phyloP scores from a whole-genome alignment of 1,140 invertebrate genomes.

The Drosophila micromelanica region DNA sequence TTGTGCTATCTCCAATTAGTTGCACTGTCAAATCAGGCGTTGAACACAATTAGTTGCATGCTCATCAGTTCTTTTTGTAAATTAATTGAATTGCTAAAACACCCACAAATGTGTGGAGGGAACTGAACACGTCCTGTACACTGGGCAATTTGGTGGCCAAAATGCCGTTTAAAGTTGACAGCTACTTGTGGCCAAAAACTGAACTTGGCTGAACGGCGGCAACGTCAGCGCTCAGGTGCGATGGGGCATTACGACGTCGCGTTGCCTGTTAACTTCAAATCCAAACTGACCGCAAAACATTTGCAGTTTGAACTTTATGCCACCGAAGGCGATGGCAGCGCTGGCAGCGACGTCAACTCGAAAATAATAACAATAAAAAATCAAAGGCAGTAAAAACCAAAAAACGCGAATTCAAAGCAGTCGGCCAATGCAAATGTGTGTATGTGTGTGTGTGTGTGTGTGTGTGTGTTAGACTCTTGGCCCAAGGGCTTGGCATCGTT shows the following conservation, averaged over 20 bases:
- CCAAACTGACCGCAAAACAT: conserved; percentile 81
- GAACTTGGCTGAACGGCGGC: conserved; percentile 7
- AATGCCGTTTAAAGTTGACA: conserved; percentile 7
- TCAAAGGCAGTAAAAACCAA: conserved; percentile 64
- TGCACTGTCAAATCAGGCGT: not conserved
- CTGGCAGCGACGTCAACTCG: conserved; percentile 60
- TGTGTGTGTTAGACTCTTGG: conserved; percentile 27
- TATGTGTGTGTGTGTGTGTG: not conserved
- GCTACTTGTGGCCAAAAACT: not conserved
- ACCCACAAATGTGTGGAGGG: conserved; percentile 1
- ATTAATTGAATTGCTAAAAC: not conserved
- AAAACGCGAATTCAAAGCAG: conserved; percentile 58
- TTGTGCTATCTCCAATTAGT: not conserved
- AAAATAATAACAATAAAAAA: conserved; percentile 80
- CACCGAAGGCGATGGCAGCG: conserved; percentile 42
- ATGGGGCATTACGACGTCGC: conserved; percentile 62
- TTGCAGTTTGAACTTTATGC: conserved; percentile 79
- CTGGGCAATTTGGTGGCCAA: conserved; percentile 9
- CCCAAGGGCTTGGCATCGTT: conserved; percentile 60
- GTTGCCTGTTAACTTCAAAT: conserved; percentile 74
- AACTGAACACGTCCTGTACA: conserved; percentile 17
- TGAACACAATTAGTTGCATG: conserved; percentile 1
- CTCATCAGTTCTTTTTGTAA: not conserved
- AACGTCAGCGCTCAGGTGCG: conserved; percentile 42
- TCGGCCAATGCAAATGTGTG: conserved; percentile 30